Conservation (phyloP, 2,113 vertebrate genomes). For the Polypterus senegalus region DNA sequence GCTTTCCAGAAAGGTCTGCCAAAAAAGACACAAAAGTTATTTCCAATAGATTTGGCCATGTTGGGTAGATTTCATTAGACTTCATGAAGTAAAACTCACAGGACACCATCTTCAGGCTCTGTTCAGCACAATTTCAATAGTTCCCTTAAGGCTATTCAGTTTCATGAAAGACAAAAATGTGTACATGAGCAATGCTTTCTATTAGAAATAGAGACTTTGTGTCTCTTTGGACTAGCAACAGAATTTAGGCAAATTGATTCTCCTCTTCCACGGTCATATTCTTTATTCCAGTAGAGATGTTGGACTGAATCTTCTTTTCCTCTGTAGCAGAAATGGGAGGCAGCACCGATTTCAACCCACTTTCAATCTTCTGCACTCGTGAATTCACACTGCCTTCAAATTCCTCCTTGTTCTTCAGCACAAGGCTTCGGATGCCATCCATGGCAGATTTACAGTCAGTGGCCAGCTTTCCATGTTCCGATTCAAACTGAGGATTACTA, state of each 20-base stretch:
- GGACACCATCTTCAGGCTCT: too few species aligned
- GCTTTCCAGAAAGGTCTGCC: too few species aligned
- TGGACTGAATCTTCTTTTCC: not conserved
- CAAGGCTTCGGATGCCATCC: constrained; percentile 6
- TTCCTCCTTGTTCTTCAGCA: constrained; percentile 9
- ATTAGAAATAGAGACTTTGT: too few species aligned
- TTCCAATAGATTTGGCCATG: too few species aligned
- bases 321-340: not conserved
- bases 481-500: not conserved
- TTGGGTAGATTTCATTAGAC: too few species aligned
- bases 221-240: too few species aligned
- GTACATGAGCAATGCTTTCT: too few species aligned
- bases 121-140: too few species aligned
- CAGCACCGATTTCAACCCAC: constrained; percentile 7
- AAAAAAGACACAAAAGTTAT: too few species aligned
- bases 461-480: not conserved
- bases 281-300: not conserved
- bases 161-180: too few species aligned
- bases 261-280: not conserved
- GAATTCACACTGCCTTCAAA: not conserved
- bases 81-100: too few species aligned
- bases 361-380: constrained; percentile 9
- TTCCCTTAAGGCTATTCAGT: too few species aligned
- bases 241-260: not conserved
- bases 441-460: not conserved